These are phyloP conservation scores for Psittacula echo DNA, from an alignment of 2,797 vertebrate species.

Conservation along the genomic window DNA sequence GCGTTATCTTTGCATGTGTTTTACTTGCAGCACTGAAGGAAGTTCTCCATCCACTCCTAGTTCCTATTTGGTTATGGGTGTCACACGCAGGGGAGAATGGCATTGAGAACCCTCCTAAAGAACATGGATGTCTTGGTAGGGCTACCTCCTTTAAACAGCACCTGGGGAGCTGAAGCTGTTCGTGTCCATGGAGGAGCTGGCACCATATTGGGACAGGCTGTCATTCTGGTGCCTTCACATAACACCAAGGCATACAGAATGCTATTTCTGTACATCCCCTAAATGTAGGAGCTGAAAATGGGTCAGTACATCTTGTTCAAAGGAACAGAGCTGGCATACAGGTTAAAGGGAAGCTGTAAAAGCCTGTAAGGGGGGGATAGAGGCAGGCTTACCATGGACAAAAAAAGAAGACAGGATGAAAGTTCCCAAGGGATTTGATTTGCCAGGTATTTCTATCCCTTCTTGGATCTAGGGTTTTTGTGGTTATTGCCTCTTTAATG, in stretches of 20 bases:
- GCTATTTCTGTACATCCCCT: neutral
- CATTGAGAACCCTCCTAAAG: neutral
- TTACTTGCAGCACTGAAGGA: neutral
- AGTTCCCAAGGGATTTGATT: neutral
- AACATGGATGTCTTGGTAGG: neutral
- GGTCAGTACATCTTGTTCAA: neutral
- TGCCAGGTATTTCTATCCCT: constrained; percentile 19
- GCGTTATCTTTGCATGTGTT: neutral
- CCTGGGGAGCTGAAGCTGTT: neutral
- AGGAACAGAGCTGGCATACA: neutral
- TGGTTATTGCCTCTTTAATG: neutral
- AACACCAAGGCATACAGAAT: neutral
- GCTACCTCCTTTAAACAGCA: neutral
- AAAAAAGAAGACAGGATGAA: neutral
- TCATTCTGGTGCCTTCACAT: neutral
- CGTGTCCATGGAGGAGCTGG: neutral
- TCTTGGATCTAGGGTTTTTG: constrained; percentile 15
- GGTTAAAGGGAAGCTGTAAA: neutral
- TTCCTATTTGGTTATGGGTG: neutral
- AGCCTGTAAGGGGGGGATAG: neutral
- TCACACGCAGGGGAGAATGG: neutral
- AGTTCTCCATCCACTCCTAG: neutral
- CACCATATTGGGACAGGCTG: fast-evolving
- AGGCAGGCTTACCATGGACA: neutral
- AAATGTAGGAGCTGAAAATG: neutral